Evolutionary conservation across 2,888 invertebrate genomes (phyloP).

Genomic region (Ischnus inquisitorius): DNA sequence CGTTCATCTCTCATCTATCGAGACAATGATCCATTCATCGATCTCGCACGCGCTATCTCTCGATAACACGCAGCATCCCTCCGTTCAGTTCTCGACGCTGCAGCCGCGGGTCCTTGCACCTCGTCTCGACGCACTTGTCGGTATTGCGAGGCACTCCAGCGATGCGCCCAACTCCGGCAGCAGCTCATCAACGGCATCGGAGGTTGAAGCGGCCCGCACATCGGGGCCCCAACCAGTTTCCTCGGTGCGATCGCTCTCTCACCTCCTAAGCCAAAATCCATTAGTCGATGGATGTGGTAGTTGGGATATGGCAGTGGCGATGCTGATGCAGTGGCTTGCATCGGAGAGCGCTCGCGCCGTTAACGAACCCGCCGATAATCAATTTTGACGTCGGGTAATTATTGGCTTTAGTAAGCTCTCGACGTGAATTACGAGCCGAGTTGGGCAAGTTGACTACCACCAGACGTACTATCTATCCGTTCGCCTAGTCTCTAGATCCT

Average conservation of each 20-base stretch:
- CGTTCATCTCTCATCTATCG: constrained; percentile 54
- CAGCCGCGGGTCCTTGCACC: constrained; percentile 44
- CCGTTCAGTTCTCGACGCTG: constrained; percentile 12
- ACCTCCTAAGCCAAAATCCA: constrained; percentile 68
- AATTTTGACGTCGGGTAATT: constrained; percentile 78
- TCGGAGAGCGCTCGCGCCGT: constrained; percentile 69
- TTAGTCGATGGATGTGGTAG: constrained; percentile 60
- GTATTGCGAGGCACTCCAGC: constrained; percentile 21
- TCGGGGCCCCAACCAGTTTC: constrained; percentile 34
- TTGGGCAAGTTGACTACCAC: constrained; percentile 35
- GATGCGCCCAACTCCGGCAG: constrained; percentile 36
- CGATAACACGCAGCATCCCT: constrained; percentile 47
- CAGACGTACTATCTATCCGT: constrained; percentile 35
- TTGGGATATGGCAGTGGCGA: constrained; percentile 6
- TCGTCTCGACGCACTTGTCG: constrained; percentile 15
- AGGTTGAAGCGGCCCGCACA: background rate
- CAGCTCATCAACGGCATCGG: constrained; percentile 45
- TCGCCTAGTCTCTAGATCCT: constrained; percentile 25
- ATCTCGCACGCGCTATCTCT: constrained; percentile 47
- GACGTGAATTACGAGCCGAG: constrained; percentile 62
- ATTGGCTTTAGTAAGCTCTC: constrained; percentile 75
- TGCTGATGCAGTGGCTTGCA: constrained; percentile 43
- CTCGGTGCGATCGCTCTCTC: constrained; percentile 40
- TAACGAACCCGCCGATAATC: constrained; percentile 77
- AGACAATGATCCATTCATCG: constrained; percentile 59